Base-by-base conservation (phyloP, 2,113 vertebrate genomes). In the Acanthochromis polyacanthus region DNA sequence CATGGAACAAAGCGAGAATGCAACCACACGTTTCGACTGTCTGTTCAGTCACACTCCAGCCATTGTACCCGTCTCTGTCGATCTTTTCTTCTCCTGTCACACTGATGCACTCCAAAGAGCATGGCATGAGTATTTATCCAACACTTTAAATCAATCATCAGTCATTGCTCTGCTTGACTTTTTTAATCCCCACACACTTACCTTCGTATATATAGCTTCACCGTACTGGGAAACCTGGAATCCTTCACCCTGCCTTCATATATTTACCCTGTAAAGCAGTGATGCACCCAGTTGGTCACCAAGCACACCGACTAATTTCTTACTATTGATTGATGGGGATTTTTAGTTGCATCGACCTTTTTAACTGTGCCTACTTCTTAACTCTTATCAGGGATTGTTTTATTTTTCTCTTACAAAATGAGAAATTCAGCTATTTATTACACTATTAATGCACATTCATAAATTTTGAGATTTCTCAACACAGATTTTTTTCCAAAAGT, bases 1-100 rank as follows among this genome's bases (percentile, higher is more conserved):
- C 85, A 88, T 71, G 85, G 87, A 94, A 93, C 90, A 94, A 95
- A 94, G 91, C 57, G 81, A 90, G 92, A 95, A 94, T 94, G 93
- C 79, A 85, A 71, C 78, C 88, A 85, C 80, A 82, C 84, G 62
- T 78, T 91, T 86, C 5, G 64, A 74, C 84, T 70, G 79, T 55
- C 55, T 79, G 88, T 59, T 84, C 76, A 60, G 55, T 80, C 87
- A 87, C 90, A 85, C 91, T 91, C 73, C 89, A 59, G 75, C 80
- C 79, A 89, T 89, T 93, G 86, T 87, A 78, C 71, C 53, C 10
- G 15, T 52, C 68, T 10, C 46, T 48, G 32, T 22, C 28, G 59
- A 57, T 51, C 63, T 73, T 62, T 30, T 71, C 36, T 59, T 53
- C 36, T 20, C 60, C 30, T 30, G 25, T 23, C 25, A 70, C 48